phyloP scores from a whole-genome alignment of 2,797 vertebrate genomes.

The Notoglanidium macrostoma region DNA sequence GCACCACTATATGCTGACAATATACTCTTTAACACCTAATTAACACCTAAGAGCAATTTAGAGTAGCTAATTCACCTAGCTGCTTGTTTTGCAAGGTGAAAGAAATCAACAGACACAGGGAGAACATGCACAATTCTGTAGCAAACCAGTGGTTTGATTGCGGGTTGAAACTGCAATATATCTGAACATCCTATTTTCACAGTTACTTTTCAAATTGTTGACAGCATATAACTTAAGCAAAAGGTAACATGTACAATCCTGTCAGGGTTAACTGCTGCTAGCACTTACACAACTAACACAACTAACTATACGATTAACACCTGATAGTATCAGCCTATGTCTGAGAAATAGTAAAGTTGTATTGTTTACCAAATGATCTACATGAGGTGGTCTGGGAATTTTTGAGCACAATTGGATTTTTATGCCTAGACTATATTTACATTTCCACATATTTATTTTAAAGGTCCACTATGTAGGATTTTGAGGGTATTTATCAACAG shows the following conservation, averaged over 20 bases:
- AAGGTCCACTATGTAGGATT: too few relatives aligned
- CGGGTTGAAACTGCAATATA: neutral
- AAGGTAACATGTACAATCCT: neutral
- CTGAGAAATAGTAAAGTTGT: neutral
- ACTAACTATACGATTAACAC: neutral
- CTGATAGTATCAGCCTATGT: neutral
- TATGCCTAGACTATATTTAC: neutral
- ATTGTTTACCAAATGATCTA: neutral
- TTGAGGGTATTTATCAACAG: too few relatives aligned
- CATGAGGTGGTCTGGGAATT: neutral
- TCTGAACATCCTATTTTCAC: neutral
- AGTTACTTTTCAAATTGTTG: neutral
- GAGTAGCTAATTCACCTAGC: neutral
- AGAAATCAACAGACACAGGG: neutral
- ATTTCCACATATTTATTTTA: too few relatives aligned
- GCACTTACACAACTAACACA: neutral
- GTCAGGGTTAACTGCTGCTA: neutral
- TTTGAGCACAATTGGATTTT: neutral
- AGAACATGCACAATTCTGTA: neutral
- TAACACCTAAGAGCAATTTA: neutral
- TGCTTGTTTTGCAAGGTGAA: neutral
- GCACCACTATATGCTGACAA: neutral
- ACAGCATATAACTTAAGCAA: neutral
- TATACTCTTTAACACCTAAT: neutral
- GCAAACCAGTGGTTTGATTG: neutral